Evolutionary conservation across 2,888 invertebrate genomes (phyloP).

Genomic region (Acanthosepion lycidas): DNA sequence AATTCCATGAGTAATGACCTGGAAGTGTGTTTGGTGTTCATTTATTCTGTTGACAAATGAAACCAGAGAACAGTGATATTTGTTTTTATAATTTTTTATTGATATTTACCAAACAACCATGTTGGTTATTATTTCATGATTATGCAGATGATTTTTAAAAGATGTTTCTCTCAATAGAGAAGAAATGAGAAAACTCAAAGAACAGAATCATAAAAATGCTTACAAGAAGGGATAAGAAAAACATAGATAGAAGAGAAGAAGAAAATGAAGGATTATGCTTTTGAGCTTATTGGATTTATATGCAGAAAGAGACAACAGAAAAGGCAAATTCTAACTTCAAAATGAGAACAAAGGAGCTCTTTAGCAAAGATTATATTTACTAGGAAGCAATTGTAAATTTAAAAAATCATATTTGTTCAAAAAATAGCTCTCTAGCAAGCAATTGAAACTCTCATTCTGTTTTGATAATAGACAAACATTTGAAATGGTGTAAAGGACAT

Average conservation of each 20-base stretch:
- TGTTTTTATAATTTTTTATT: background rate
- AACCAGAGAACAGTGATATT: background rate
- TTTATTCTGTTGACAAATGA: background rate
- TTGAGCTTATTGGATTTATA: background rate
- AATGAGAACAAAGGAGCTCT: too few species aligned
- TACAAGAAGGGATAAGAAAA: too few species aligned
- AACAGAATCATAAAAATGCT: too few species aligned
- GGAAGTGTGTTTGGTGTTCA: background rate
- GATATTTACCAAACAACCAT: background rate
- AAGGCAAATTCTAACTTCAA: background rate
- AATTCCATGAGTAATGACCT: background rate
- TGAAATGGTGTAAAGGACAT: too few species aligned
- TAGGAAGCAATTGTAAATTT: too few species aligned
- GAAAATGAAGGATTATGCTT: background rate
- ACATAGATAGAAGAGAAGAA: too few species aligned
- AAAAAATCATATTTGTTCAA: too few species aligned
- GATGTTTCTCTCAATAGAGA: background rate
- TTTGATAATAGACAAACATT: too few species aligned
- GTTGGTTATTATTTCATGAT: background rate
- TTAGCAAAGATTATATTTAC: too few species aligned
- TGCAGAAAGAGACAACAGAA: background rate
- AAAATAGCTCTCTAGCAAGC: too few species aligned
- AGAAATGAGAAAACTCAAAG: background rate
- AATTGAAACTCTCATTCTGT: too few species aligned
- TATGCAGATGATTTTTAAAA: background rate